These are phyloP conservation scores for Pan troglodytes DNA, from an alignment of 2,113 vertebrate genomes.

Conservation along the genomic window NHGRI_mPanTro3-v2.1_pri NC_072418.2:47932501-47933000, in stretches of 20 bases:
- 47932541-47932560: accelerated
- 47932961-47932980: constrained; percentile 85
- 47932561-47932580: background rate
- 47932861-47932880: accelerated
- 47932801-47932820: background rate
- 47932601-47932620: background rate
- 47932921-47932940: accelerated
- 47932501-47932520: accelerated
- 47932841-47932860: background rate
- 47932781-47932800: accelerated
- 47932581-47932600: no score
- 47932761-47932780: accelerated
- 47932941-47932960: background rate
- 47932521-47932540: accelerated
- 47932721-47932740: background rate
- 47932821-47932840: background rate
- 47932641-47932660: background rate
- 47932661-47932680: background rate
- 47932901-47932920: accelerated
- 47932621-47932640: background rate
- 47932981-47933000: constrained; percentile 93
- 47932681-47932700: background rate
- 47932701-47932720: background rate
- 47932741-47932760: background rate
- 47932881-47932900: background rate